Percentiles rank a stretch among this genome's conserved stretches.
Evolutionary conservation across 2,113 vertebrate genomes (phyloP).

Genomic region (Hirundichthys speculiger): DNA sequence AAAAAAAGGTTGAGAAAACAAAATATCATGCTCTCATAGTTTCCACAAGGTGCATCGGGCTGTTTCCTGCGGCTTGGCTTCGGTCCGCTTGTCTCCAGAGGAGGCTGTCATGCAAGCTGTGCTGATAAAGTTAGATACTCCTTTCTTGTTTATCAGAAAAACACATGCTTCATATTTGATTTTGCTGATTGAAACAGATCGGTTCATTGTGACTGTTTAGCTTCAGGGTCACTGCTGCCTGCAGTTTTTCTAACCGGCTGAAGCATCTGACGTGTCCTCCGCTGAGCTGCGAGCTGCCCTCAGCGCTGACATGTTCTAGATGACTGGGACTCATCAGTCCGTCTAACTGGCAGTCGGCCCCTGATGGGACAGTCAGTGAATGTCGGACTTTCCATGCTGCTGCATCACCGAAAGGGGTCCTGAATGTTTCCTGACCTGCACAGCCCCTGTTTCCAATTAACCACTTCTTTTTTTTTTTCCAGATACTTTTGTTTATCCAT

Average conservation of each 20-base stretch:
- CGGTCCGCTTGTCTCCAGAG: not conserved
- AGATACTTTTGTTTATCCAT: too few species aligned
- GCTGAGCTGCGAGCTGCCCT: too few species aligned
- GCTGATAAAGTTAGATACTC: too few species aligned
- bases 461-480: too few species aligned
- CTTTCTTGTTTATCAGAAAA: not conserved
- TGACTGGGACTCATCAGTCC: constrained; percentile 14
- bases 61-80: not conserved
- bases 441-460: too few species aligned
- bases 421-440: not conserved
- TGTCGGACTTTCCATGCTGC: constrained; percentile 56
- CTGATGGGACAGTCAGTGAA: not conserved
- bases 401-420: constrained; percentile 26
- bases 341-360: constrained; percentile 30
- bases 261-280: too few species aligned
- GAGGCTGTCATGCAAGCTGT: not conserved
- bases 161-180: not conserved
- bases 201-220: constrained; percentile 3
- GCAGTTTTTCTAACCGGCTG: too few species aligned
- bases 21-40: too few species aligned
- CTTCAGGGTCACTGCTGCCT: too few species aligned
- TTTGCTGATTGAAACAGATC: constrained; percentile 18
- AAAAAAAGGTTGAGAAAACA: too few species aligned
- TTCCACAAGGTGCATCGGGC: too few species aligned
- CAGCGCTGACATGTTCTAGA: too few species aligned